Percentiles rank a stretch among this genome's conserved stretches.
These are phyloP conservation scores for Apotomis betuletana DNA, from an alignment of 2,888 invertebrate genomes.

Conservation along the genomic window DNA sequence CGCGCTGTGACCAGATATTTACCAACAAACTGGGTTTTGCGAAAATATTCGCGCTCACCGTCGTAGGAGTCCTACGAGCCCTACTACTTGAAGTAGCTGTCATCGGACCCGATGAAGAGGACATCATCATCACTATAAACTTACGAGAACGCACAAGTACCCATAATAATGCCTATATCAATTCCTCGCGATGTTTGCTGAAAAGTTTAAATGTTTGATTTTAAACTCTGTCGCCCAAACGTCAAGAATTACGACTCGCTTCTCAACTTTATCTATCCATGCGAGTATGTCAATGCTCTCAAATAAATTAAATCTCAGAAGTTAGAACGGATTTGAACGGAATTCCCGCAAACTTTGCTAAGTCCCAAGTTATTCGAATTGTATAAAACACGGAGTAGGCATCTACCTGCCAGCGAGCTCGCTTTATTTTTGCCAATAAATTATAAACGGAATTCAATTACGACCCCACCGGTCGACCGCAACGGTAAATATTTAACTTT, in stretches of 20 bases:
- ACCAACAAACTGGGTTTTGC: no score
- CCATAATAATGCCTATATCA: background rate
- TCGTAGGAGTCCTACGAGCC: no score
- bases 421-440: constrained; percentile 36
- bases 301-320: constrained; percentile 32
- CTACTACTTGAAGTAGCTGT: no score
- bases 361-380: constrained; percentile 30
- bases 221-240: background rate
- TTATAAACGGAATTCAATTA: constrained; percentile 37
- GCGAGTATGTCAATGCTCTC: constrained; percentile 29
- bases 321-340: constrained; percentile 17
- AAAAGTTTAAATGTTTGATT: background rate
- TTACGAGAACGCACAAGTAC: no score
- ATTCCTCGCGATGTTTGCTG: background rate
- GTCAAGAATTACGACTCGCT: background rate
- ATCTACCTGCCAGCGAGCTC: constrained; percentile 16
- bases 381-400: constrained; percentile 28
- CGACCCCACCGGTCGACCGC: constrained; percentile 6
- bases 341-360: constrained; percentile 1
- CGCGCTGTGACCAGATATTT: no score
- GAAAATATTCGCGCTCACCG: no score
- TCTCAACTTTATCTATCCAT: constrained; percentile 3
- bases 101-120: no score
- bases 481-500: constrained; percentile 32
- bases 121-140: no score